phyloP scores from a whole-genome alignment of 2,797 vertebrate species.

The Distichodus sexfasciatus region DNA sequence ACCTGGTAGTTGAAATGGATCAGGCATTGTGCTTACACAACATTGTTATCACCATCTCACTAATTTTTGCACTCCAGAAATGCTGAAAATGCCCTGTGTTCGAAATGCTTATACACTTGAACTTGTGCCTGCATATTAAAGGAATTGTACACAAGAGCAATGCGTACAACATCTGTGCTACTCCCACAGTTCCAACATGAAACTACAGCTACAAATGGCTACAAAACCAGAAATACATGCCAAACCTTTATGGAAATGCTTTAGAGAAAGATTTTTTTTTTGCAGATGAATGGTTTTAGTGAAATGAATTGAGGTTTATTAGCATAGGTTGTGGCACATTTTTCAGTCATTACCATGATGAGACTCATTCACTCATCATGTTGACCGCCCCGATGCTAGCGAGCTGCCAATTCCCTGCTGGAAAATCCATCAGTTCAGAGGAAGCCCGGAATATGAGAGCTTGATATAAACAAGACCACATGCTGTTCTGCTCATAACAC shows the following conservation, averaged over 20 bases:
- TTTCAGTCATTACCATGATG: constrained; percentile 26
- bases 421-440: constrained; percentile 25
- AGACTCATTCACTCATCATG: constrained; percentile 12
- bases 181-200: neutral
- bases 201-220: neutral
- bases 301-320: constrained; percentile 4
- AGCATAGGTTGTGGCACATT: constrained; percentile 1
- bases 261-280: neutral
- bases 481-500: constrained; percentile 22
- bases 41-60: neutral
- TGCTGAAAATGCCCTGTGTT: too few relatives aligned
- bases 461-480: constrained; percentile 37
- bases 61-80: neutral
- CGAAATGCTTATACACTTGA: neutral
- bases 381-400: constrained; percentile 10
- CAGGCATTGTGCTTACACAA: neutral
- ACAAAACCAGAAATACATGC: neutral
- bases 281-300: neutral
- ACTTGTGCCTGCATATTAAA: neutral
- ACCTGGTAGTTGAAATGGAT: neutral
- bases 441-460: constrained; percentile 5
- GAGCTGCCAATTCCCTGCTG: constrained; percentile 26
- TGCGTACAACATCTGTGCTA: neutral
- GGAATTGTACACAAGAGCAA: neutral
- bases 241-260: constrained; percentile 1